These are phyloP conservation scores for Thalpophila matura DNA, from an alignment of 2,888 invertebrate genomes.

Conservation along the genomic window DNA sequence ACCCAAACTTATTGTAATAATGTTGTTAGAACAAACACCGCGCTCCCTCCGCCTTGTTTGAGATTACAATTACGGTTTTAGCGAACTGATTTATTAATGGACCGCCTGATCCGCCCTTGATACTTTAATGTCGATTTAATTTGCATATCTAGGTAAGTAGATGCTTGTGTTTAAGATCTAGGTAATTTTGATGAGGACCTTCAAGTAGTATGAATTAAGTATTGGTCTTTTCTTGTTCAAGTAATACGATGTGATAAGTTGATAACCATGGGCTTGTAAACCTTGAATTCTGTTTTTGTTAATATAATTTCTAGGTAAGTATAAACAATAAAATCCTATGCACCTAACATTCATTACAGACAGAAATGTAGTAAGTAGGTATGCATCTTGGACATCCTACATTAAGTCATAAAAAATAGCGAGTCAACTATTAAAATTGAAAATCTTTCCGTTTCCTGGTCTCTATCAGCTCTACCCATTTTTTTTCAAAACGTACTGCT, in stretches of 20 bases:
- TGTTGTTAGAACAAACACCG: conserved; percentile 90
- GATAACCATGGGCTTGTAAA: not conserved
- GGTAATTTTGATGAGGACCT: conserved; percentile 12
- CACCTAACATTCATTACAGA: not conserved
- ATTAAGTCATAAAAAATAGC: too few species aligned
- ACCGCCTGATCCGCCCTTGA: conserved; percentile 89
- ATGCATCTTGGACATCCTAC: too few species aligned
- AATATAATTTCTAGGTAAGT: too few species aligned
- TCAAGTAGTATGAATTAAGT: not conserved
- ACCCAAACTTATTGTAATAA: conserved; percentile 90
- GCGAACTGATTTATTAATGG: conserved; percentile 91
- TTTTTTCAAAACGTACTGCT: conserved; percentile 13
- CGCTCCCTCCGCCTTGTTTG: conserved; percentile 88
- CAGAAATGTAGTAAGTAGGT: not conserved
- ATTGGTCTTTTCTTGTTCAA: not conserved
- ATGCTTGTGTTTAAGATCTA: conserved; percentile 44
- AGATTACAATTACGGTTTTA: conserved; percentile 91
- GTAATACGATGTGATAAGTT: not conserved
- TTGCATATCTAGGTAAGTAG: conserved; percentile 75
- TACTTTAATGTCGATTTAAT: conserved; percentile 90
- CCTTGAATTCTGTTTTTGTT: not conserved
- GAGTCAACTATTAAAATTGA: not conserved
- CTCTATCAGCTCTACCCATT: not conserved
- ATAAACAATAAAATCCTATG: too few species aligned
- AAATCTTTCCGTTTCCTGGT: not conserved